Evolutionary conservation across 2,888 invertebrate genomes (phyloP).

Genomic region (Apodemia mormo): DNA sequence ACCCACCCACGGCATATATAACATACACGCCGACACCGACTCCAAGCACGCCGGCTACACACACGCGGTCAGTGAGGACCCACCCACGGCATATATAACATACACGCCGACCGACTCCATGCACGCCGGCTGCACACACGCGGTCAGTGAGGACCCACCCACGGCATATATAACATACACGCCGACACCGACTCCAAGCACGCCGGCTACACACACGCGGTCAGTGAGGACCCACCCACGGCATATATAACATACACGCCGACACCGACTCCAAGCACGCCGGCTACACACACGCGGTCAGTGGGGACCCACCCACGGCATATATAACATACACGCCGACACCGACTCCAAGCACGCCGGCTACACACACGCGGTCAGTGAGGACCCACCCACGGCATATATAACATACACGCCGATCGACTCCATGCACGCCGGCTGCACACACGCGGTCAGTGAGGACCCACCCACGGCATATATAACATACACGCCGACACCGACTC

Average conservation of each 20-base stretch:
- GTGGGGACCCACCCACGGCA: too few relatives aligned
- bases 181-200: constrained; percentile 86
- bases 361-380: constrained; percentile 44
- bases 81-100: too few relatives aligned
- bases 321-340: constrained; percentile 62
- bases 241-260: constrained; percentile 61
- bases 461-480: too few relatives aligned
- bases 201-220: constrained; percentile 60
- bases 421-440: constrained; percentile 75
- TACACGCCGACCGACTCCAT: constrained; percentile 83
- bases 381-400: too few relatives aligned
- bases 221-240: too few relatives aligned
- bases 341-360: constrained; percentile 85
- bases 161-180: not conserved
- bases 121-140: constrained; percentile 69
- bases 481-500: constrained; percentile 85
- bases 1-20: too few relatives aligned
- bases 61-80: not conserved
- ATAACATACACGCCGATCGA: constrained; percentile 75
- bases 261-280: constrained; percentile 84
- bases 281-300: constrained; percentile 52
- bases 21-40: constrained; percentile 85
- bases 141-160: too few relatives aligned
- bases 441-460: not conserved
- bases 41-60: constrained; percentile 75